Base-by-base conservation (phyloP, 1,140 invertebrate species). In the Aphaenogaster floridana region DNA sequence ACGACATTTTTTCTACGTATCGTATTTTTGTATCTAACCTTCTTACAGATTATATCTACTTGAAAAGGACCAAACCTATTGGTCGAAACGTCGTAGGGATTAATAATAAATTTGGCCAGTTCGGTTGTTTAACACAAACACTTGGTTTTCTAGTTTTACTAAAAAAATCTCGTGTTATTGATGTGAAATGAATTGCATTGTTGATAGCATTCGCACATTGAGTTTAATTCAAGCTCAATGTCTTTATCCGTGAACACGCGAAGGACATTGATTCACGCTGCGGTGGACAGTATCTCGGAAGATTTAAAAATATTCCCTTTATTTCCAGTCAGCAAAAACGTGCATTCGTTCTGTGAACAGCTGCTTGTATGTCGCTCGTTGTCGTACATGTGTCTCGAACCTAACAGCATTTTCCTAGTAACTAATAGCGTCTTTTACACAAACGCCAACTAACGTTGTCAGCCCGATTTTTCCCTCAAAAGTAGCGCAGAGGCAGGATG, bases 401-500 rank as follows among this genome's bases (percentile, higher is more conserved):
- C 11, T 74, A 61, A 59, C 50, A 48, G 42, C 54, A 50, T 76
- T 76, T 84, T 63, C 28, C 54, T 63, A 84, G 80, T 76, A 84
- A 84, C 80, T 84, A 84, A 84, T 84, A 74, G 54, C 69, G 54
- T 84, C 80, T 84, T 84, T 74, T 84, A 84, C 80, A 61, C 39
- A 36, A 84, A 84, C 54, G 69, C 42, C 80, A 74, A 83, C 52
- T 28, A 52, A 28, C 69, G 54, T 36, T 84, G 80, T 84, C 80
- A 74, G 80, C 45, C 28, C 54, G 34, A 84, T 84, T 84, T 89
- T 86, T 86, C 76, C 69, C 54, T 64, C 54, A 74, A 61, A 90
- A 89, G 78, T 86, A 52, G 68, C 77, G 57, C 21, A 36, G 83
- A 79, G 88, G 68, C 69, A 78, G 72, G 81, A 79, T 85, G 88